Evolutionary conservation across 2,888 invertebrate genomes (phyloP), one percentile per base, ranked within the genome.

Genomic region (Lithodes maja): DNA sequence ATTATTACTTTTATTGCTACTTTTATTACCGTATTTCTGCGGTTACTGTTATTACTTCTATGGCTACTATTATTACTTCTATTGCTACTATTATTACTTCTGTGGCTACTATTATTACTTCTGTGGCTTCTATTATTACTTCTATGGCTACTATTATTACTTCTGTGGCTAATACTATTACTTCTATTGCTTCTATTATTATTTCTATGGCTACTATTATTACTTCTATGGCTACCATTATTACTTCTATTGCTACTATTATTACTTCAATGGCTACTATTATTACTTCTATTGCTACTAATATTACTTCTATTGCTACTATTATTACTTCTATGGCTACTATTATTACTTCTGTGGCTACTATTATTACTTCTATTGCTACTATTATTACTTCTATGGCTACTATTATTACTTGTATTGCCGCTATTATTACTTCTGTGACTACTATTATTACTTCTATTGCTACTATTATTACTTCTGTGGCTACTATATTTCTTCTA

Each of bases 251-350:
- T 74, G n/a, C 74, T 74, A 74, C 74, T 74, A 74, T n/a, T 74
- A 74, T n/a, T 74, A 15, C 15, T 15, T 9, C 74, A 9, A 74
- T n/a, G 3, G n/a, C 74, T 74, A 74, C 74, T 74, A 74, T n/a
- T 74, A 74, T n/a, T 74, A 74, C 74, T 74, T 9, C 74, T 74
- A n/a, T n/a, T 74, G 74, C 74, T 74, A n/a, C 74, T 74, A n/a
- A 5, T 74, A n/a, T n/a, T 74, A n/a, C 74, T 74, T 3, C 74
- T 74, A n/a, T n/a, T 74, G 74, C 74, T 74, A n/a, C 74, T 74
- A n/a, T n/a, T 74, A 17, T n/a, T 9, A 17, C 17, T 74, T 3
- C 17, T 74, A 17, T n/a, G 3, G n/a, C 74, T 74, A 17, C 74
- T 74, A 17, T n/a, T 74, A 17, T n/a, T 74, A 17, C 74, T 74